A percentile compares a stretch with the other conserved stretches of the same genome.
These are phyloP conservation scores for Deilephila porcellus DNA, from an alignment of 2,888 invertebrate species.

Conservation along the genomic window DNA sequence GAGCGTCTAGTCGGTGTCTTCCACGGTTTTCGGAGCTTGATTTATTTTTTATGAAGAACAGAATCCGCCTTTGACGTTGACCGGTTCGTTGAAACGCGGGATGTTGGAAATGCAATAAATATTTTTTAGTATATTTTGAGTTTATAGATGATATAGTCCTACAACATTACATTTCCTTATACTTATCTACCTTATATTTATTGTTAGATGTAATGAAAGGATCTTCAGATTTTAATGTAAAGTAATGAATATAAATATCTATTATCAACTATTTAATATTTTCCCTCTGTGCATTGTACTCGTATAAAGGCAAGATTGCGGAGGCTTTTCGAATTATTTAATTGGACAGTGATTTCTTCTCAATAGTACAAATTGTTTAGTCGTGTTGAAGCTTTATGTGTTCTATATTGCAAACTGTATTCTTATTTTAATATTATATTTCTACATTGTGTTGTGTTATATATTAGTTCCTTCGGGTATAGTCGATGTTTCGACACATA, in stretches of 20 bases:
- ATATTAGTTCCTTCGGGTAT: constrained; percentile 42
- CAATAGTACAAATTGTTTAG: constrained; percentile 79
- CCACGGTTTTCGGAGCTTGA: constrained; percentile 49
- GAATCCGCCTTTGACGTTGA: constrained; percentile 18
- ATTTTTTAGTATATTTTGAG: constrained; percentile 14
- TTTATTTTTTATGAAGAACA: constrained; percentile 28
- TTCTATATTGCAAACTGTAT: constrained; percentile 58
- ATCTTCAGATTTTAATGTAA: constrained; percentile 7
- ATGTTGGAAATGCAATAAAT: constrained; percentile 3
- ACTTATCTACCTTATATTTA: constrained; percentile 18
- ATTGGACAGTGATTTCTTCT: constrained; percentile 64
- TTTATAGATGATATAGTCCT: constrained; percentile 18
- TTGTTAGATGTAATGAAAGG: constrained; percentile 17
- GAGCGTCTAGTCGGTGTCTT: constrained; percentile 61
- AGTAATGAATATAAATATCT: constrained; percentile 14
- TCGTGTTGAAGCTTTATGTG: constrained; percentile 65
- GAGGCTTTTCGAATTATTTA: constrained; percentile 48
- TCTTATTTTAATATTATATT: constrained; percentile 49
- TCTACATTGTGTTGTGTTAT: constrained; percentile 54
- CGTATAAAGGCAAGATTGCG: constrained; percentile 6
- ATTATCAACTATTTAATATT: neutral
- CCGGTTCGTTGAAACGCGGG: constrained; percentile 8
- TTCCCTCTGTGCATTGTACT: neutral
- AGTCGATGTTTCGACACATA: constrained; percentile 20
- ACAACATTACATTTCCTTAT: constrained; percentile 21